Percentiles rank a stretch among this genome's conserved stretches.
Evolutionary conservation across 2,888 invertebrate genomes (phyloP).

Genomic region (Imbricaverruca yamaguchii): DNA sequence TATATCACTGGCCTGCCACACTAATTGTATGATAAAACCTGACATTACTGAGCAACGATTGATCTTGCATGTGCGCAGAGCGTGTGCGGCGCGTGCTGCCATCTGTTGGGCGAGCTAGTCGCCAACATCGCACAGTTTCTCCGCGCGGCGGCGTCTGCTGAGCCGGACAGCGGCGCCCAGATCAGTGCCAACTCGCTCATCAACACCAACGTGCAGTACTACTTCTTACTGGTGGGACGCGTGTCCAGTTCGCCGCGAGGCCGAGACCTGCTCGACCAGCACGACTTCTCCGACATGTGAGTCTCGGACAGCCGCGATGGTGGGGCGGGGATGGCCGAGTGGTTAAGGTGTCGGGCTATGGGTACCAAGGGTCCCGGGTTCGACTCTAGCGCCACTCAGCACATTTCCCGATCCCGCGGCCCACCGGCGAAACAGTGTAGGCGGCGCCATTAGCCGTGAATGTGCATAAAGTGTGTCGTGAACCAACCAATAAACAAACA

Average conservation of each 20-base stretch:
- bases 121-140: slow-evolving; percentile 68
- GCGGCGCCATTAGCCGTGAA: too few species aligned
- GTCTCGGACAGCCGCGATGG: not conserved
- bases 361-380: too few species aligned
- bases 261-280: slow-evolving; percentile 6
- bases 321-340: too few species aligned
- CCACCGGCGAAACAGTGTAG: too few species aligned
- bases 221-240: slow-evolving; percentile 87
- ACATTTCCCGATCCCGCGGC: too few species aligned
- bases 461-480: too few species aligned
- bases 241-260: slow-evolving; percentile 41
- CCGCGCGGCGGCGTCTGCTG: slow-evolving; percentile 49
- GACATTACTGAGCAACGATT: too few species aligned
- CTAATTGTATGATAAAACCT: too few species aligned
- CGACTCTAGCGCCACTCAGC: too few species aligned
- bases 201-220: slow-evolving; percentile 85
- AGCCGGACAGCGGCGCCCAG: slow-evolving; percentile 74
- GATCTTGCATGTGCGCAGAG: not conserved
- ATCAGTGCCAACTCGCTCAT: slow-evolving; percentile 81
- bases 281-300: slow-evolving; percentile 38
- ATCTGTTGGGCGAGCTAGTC: slow-evolving; percentile 67
- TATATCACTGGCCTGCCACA: too few species aligned
- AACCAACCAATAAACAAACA: too few species aligned
- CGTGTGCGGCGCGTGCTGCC: slow-evolving; percentile 40
- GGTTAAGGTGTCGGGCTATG: too few species aligned